These are phyloP conservation scores for Romanogobio albipinnatus DNA, from an alignment of 2,113 vertebrate genomes.

Conservation along the genomic window DNA sequence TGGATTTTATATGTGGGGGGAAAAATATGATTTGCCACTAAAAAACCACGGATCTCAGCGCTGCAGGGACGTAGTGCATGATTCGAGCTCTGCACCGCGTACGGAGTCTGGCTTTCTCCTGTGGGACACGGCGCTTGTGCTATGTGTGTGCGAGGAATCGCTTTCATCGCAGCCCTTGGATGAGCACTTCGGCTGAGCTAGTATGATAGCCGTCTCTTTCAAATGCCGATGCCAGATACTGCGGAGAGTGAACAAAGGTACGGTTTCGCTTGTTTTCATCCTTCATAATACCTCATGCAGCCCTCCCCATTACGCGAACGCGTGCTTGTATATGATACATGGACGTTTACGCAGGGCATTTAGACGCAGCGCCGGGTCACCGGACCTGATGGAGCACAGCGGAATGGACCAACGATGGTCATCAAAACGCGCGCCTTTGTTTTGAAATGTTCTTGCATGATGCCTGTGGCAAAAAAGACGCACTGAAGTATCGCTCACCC, in stretches of 20 bases:
- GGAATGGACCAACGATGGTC: neutral
- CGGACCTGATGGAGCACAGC: constrained; percentile 4
- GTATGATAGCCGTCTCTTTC: constrained; percentile 99
- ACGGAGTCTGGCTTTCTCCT: constrained; percentile 78
- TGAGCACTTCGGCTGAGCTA: constrained; percentile 75
- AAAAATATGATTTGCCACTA: constrained; percentile 28
- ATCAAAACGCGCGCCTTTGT: constrained; percentile 10
- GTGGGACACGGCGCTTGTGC: constrained; percentile 74
- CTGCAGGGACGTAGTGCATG: constrained; percentile 62
- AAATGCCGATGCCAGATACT: constrained; percentile 99
- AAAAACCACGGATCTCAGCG: constrained; percentile 66
- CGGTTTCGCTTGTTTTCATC: constrained; percentile 48
- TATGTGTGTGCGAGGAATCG: constrained; percentile 77
- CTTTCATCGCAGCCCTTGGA: constrained; percentile 73
- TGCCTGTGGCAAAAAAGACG: constrained; percentile 15
- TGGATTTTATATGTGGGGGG: constrained; percentile 18
- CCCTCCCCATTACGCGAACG: neutral
- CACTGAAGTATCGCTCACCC: constrained; percentile 12
- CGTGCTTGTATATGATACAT: neutral
- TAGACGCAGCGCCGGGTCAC: constrained; percentile 13
- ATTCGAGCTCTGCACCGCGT: constrained; percentile 64
- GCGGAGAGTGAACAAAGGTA: constrained; percentile 97
- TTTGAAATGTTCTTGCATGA: constrained; percentile 12
- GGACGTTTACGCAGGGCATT: constrained; percentile 22
- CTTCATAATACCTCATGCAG: neutral